These are phyloP conservation scores for Cerastis leucographa DNA, from an alignment of 2,888 invertebrate species.

Conservation along the genomic window DNA sequence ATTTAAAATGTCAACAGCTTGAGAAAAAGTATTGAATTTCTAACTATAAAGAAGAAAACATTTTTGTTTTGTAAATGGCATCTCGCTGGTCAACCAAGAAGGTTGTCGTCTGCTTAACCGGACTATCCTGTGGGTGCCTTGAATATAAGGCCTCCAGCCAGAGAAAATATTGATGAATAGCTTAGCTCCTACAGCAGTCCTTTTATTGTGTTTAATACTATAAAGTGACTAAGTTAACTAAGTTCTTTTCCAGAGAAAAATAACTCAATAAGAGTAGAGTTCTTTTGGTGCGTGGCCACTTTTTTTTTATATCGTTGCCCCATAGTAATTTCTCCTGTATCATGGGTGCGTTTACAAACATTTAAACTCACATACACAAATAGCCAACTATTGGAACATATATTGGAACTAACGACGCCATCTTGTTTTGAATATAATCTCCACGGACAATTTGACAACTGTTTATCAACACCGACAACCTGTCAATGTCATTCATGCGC, in stretches of 20 bases:
- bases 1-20: slow-evolving; percentile 13
- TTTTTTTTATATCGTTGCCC: too few species aligned
- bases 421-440: background rate
- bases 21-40: background rate
- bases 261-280: background rate
- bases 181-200: background rate
- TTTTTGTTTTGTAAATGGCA: too few species aligned
- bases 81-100: too few species aligned
- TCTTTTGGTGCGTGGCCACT: background rate
- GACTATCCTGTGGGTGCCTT: too few species aligned
- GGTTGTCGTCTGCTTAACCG: too few species aligned
- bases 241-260: background rate
- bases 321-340: too few species aligned
- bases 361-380: too few species aligned
- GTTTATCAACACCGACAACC: background rate
- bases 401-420: background rate
- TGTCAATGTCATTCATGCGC: background rate
- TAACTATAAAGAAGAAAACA: background rate
- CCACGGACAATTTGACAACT: background rate
- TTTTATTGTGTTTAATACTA: background rate
- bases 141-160: too few species aligned
- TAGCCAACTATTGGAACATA: too few species aligned
- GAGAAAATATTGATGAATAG: background rate
- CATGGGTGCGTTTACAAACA: too few species aligned
- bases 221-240: background rate